Percentiles rank a stretch among this genome's conserved stretches.
These are phyloP conservation scores for Ips nitidus DNA, from an alignment of 1,140 invertebrate species.

Conservation along the genomic window DNA sequence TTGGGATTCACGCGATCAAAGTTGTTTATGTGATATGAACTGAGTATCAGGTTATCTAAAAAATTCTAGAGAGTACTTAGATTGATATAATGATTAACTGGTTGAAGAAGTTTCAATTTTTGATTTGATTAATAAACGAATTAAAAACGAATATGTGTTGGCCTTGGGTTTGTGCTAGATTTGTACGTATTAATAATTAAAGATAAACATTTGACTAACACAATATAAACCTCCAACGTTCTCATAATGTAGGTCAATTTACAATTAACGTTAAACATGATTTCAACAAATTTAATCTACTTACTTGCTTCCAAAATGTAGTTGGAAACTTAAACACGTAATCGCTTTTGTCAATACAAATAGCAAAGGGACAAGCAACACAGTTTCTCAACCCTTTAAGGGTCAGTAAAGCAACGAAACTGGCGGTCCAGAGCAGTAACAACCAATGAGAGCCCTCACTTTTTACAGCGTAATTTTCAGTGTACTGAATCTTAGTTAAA, in stretches of 20 bases:
- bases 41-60: no score
- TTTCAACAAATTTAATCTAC: conserved; percentile 1
- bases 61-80: no score
- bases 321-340: conserved; percentile 33
- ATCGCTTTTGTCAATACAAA: conserved; percentile 33
- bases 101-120: background rate
- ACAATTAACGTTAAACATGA: background rate
- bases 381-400: conserved; percentile 26
- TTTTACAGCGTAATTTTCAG: background rate
- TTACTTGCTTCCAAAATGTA: conserved; percentile 26
- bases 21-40: no score
- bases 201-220: no score
- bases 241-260: no score
- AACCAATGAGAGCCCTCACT: conserved; percentile 12
- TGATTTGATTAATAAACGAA: background rate
- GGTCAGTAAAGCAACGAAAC: background rate
- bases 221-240: background rate
- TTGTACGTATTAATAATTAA: background rate
- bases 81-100: no score
- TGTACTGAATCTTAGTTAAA: conserved; percentile 12
- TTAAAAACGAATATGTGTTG: background rate
- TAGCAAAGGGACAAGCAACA: conserved; percentile 25
- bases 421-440: conserved; percentile 3
- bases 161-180: background rate
- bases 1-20: no score